Evolutionary conservation across 2,888 invertebrate genomes (phyloP), one percentile per base, ranked within the genome.

Genomic region (Melangyna quadrimaculata): DNA sequence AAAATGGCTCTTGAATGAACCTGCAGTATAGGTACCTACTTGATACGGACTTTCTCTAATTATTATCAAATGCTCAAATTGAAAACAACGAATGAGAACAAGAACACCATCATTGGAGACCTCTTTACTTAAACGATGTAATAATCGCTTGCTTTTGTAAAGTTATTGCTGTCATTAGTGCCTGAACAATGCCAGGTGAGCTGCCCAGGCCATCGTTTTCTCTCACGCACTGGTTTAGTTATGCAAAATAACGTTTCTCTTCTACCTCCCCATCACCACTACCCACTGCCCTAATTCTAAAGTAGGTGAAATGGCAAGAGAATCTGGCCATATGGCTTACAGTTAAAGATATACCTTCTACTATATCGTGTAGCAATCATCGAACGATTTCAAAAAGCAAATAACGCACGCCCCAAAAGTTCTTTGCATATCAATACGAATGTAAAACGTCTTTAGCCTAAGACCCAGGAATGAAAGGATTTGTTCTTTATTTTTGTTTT

Each of bases 81-180:
- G 53, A 63, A 74, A 55, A 55, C 32, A 53, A 53, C 40, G 61
- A 57, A 73, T 73, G 51, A 43, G 24, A 14, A 6, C 10, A n/a
- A n/a, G n/a, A n/a, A n/a, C 69, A 12, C 45, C 43, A n/a, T 5
- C 67, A 32, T 12, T n/a, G 55, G 32, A 43, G 73, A 48, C 48
- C 78, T 78, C 70, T 78, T 74, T 57, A 70, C 63, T 74, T 27
- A 70, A 83, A 83, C 70, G 79, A 83, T 57, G 79, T 83, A 79
- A 71, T 83, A 83, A 83, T 79, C 74, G 57, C 74, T 19, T 14
- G 40, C 32, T 57, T n/a, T 57, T 71, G 74, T 79, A 59, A 71
- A 74, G 55, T 79, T 79, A 79, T 79, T 83, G 74, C 75, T 71
- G 77, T 77, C 77, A 81, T 81, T 81, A 81, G 77, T 51, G 43